phyloP scores from a whole-genome alignment of 2,888 invertebrate species.

The Euproctis similis region DNA sequence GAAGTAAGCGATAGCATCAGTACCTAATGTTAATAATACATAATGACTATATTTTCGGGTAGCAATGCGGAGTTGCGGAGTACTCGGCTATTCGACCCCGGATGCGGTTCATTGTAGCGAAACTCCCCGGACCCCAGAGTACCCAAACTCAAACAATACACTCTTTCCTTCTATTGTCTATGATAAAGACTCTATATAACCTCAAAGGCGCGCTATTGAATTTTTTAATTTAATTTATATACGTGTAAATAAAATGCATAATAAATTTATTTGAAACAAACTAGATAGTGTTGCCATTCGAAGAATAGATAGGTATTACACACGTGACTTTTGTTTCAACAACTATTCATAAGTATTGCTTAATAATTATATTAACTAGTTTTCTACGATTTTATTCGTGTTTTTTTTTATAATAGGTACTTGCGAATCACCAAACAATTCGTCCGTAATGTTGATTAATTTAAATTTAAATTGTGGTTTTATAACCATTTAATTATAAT shows the following conservation, averaged over 20 bases:
- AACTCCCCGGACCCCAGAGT: conserved; percentile 68
- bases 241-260: conserved; percentile 17
- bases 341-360: conserved; percentile 4
- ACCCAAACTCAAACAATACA: conserved; percentile 63
- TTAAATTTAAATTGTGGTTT: too few relatives aligned
- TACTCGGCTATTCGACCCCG: conserved; percentile 46
- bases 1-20: conserved; percentile 14
- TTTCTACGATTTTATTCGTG: too few relatives aligned
- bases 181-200: background rate
- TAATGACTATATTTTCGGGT: conserved; percentile 35
- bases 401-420: too few relatives aligned
- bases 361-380: conserved; percentile 2
- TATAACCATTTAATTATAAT: too few relatives aligned
- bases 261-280: conserved; percentile 12
- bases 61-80: conserved; percentile 19
- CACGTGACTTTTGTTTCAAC: conserved; percentile 7
- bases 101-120: conserved; percentile 73
- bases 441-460: too few relatives aligned
- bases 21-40: too few relatives aligned
- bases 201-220: too few relatives aligned
- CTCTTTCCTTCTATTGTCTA: conserved; percentile 70
- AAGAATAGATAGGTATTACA: conserved; percentile 8
- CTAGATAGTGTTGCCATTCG: conserved; percentile 10
- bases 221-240: conserved; percentile 1
- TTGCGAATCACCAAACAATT: too few relatives aligned